phyloP scores from a whole-genome alignment of 2,888 invertebrate genomes.

The Leistus spinibarbis region DNA sequence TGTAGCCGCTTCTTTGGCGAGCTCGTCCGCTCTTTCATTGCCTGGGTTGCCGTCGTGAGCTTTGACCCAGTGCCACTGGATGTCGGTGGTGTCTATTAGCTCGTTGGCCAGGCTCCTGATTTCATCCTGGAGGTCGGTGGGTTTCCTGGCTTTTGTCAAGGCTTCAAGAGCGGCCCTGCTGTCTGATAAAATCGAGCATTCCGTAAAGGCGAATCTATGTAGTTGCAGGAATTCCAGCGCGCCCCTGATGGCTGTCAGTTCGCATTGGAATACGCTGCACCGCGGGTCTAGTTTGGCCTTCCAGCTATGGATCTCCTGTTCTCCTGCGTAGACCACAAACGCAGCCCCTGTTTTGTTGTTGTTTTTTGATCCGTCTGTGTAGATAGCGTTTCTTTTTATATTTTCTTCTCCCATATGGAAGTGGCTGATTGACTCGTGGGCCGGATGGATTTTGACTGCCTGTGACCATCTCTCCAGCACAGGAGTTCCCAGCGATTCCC shows the following conservation, averaged over 20 bases:
- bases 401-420: background rate
- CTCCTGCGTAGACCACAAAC: background rate
- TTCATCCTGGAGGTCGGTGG: background rate
- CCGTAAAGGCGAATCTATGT: background rate
- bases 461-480: too few relatives aligned
- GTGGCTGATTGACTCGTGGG: too few relatives aligned
- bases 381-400: background rate
- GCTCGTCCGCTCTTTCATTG: conserved; percentile 12
- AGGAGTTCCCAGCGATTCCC: too few relatives aligned
- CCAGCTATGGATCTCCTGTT: background rate
- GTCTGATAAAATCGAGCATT: conserved; percentile 1
- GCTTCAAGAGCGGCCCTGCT: background rate
- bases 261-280: conserved; percentile 21
- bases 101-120: background rate
- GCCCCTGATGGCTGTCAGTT: conserved; percentile 1
- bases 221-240: background rate
- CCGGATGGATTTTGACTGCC: too few relatives aligned
- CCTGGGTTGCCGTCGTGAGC: conserved; percentile 1
- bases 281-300: background rate
- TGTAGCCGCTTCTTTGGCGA: conserved; percentile 1
- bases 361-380: conserved; percentile 7
- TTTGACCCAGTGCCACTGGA: conserved; percentile 3
- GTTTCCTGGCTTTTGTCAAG: background rate
- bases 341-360: background rate
- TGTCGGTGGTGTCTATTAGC: too few relatives aligned